Conservation (phyloP, 2,888 invertebrate species). For the Caenorhabditis angaria region DNA sequence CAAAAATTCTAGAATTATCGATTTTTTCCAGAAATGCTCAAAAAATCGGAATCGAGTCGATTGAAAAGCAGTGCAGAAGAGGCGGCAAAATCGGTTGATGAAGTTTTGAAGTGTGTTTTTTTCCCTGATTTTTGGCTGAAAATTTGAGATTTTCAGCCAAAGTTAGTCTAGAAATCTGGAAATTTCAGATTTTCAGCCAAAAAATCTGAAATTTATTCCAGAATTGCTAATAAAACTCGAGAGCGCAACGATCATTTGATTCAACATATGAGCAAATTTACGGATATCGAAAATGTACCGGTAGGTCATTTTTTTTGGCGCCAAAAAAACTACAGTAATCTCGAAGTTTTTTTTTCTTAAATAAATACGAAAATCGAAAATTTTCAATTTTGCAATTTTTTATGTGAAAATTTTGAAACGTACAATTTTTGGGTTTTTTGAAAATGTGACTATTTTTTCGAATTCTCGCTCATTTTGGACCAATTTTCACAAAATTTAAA, state of each 20-base stretch:
- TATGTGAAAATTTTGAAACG: not conserved
- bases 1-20: no score
- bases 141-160: constrained; percentile 68
- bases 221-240: constrained; percentile 95
- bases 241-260: constrained; percentile 93
- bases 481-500: no score
- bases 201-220: constrained; percentile 51
- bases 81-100: constrained; percentile 79
- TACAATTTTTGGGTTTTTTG: not conserved
- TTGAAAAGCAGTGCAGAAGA: constrained; percentile 85
- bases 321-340: not conserved
- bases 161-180: constrained; percentile 7
- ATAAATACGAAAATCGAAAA: not conserved
- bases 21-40: constrained; percentile 82
- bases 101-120: constrained; percentile 80
- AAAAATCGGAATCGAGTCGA: constrained; percentile 83
- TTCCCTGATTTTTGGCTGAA: constrained; percentile 80
- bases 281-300: constrained; percentile 97
- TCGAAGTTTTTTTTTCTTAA: not conserved
- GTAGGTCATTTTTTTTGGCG: constrained; percentile 77
- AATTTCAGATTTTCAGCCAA: no score
- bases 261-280: constrained; percentile 94
- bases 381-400: constrained; percentile 74
- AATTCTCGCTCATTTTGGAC: no score
- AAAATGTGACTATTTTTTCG: not conserved